Evolutionary conservation across 2,113 vertebrate genomes (phyloP).

Genomic region (Terrapene triunguis): DNA sequence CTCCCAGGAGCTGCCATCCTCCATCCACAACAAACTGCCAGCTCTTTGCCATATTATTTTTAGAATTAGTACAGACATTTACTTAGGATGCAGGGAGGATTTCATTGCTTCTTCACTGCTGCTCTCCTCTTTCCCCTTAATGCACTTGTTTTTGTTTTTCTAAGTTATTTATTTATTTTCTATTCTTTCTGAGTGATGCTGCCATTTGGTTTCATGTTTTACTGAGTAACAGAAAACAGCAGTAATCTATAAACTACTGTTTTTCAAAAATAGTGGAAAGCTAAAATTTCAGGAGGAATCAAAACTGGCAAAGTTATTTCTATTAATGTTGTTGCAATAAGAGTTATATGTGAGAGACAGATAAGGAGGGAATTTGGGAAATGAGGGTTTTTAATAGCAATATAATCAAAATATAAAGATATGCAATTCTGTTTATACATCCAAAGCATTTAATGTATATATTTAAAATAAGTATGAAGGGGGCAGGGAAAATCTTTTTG

Average conservation of each 20-base stretch:
- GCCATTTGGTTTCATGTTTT: conserved; percentile 76
- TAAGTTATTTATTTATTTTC: conserved; percentile 45
- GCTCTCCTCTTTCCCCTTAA: conserved; percentile 31
- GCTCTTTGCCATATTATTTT: conserved; percentile 43
- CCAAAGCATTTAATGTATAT: accelerated
- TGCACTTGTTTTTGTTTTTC: conserved; percentile 54
- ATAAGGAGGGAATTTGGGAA: accelerated
- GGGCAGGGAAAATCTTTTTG: accelerated
- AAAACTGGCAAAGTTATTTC: neutral
- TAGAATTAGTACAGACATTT: conserved; percentile 38
- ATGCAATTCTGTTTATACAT: accelerated
- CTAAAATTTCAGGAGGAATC: neutral
- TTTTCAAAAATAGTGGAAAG: neutral
- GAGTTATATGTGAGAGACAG: neutral
- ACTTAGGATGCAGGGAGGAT: conserved; percentile 27
- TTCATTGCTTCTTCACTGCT: conserved; percentile 23
- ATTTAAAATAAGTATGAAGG: too few species aligned
- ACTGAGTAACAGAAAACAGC: neutral
- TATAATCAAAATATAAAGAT: accelerated
- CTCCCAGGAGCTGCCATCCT: neutral
- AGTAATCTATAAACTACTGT: neutral
- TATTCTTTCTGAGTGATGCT: conserved; percentile 70
- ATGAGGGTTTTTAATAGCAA: too few species aligned
- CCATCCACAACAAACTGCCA: neutral
- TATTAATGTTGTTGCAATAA: neutral